A percentile compares a stretch with the other conserved stretches of the same genome.
Conservation (phyloP, 2,888 invertebrate genomes). For the Bedellia somnulentella region DNA sequence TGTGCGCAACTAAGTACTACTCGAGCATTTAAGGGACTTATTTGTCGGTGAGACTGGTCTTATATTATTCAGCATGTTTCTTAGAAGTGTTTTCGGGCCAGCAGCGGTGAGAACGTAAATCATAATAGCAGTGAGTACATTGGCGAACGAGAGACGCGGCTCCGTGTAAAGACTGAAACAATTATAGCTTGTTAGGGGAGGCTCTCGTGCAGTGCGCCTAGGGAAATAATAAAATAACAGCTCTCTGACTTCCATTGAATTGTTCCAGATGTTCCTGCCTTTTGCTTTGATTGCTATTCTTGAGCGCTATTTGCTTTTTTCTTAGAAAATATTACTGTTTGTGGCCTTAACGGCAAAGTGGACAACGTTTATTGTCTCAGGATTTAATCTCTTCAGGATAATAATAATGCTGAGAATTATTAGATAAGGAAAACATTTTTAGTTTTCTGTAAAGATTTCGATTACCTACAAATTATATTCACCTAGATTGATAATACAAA, state of each 20-base stretch:
- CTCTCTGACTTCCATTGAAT: constrained; percentile 5
- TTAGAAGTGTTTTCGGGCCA: constrained; percentile 4
- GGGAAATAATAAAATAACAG: constrained; percentile 12
- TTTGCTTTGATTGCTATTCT: constrained; percentile 2
- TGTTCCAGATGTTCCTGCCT: not conserved
- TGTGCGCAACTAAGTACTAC: constrained; percentile 3
- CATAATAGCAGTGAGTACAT: constrained; percentile 6
- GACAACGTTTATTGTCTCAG: no score
- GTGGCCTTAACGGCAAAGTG: no score
- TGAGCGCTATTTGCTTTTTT: no score
- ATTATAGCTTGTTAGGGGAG: constrained; percentile 29
- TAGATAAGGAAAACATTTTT: not conserved
- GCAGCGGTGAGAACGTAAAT: constrained; percentile 7
- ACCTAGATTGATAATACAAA: no score
- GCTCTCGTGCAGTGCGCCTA: constrained; percentile 7
- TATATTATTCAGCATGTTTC: constrained; percentile 8
- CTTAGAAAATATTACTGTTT: no score
- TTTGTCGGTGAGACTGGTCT: constrained; percentile 5
- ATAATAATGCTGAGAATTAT: not conserved
- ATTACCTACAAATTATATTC: no score
- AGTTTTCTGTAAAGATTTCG: no score
- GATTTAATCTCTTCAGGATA: no score
- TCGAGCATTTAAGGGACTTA: constrained; percentile 7
- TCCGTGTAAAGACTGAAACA: constrained; percentile 22
- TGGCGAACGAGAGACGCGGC: constrained; percentile 5